Conservation (phyloP, 2,113 vertebrate species). For the Fukomys damarensis region DNA sequence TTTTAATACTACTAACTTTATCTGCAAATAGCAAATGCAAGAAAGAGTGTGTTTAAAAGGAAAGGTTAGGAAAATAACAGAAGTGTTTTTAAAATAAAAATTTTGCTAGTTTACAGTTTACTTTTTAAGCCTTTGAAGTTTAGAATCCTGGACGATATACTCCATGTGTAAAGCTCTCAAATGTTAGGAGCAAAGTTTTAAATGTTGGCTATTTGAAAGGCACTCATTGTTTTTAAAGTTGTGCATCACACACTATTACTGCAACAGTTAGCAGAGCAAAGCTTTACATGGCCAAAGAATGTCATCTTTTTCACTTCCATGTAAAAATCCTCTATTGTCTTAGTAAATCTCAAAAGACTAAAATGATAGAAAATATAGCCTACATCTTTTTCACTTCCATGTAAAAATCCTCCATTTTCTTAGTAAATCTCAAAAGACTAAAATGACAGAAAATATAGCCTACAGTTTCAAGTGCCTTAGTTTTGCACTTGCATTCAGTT, state of each 20-base stretch:
- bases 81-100: constrained; percentile 75
- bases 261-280: background rate
- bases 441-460: constrained; percentile 30
- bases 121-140: constrained; percentile 74
- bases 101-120: constrained; percentile 69
- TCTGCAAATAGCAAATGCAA: constrained; percentile 68
- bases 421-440: background rate
- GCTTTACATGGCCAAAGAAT: constrained; percentile 11
- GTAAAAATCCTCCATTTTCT: constrained; percentile 43
- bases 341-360: background rate
- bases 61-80: constrained; percentile 81
- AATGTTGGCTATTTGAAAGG: constrained; percentile 64
- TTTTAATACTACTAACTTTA: constrained; percentile 69
- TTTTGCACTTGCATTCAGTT: background rate
- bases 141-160: constrained; percentile 57
- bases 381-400: background rate
- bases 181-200: constrained; percentile 43
- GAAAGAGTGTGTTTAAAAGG: constrained; percentile 69
- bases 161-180: constrained; percentile 57
- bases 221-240: constrained; percentile 43
- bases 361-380: constrained; percentile 30
- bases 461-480: background rate
- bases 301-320: background rate
- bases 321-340: constrained; percentile 37
- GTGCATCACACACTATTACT: background rate